Percentiles rank a stretch among this genome's conserved stretches.
Conservation (phyloP, 1,140 invertebrate genomes). For the Lasaia peninsularis region DNA sequence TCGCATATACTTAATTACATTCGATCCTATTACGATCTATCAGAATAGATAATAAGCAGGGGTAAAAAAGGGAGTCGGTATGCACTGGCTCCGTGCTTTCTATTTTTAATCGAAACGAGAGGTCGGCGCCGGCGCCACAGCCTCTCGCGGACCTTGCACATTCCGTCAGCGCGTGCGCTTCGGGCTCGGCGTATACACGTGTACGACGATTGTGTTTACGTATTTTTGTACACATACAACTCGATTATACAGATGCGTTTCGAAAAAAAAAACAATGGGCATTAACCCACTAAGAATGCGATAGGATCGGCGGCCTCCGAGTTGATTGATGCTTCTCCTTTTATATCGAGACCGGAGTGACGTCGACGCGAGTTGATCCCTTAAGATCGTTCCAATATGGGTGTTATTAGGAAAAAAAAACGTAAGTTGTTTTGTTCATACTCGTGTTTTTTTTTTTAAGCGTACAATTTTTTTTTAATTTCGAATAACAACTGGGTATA, state of each 20-base stretch:
- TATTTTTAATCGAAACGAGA: constrained; percentile 72
- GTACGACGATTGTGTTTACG: constrained; percentile 15
- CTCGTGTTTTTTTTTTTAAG: not conserved
- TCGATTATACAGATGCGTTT: constrained; percentile 20
- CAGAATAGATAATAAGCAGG: constrained; percentile 50
- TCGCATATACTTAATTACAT: constrained; percentile 44
- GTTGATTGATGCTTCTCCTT: constrained; percentile 48
- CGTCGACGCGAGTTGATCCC: constrained; percentile 13
- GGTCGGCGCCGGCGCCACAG: constrained; percentile 64
- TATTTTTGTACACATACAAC: constrained; percentile 7
- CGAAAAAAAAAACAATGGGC: constrained; percentile 34
- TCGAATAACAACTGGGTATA: no score
- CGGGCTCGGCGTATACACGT: constrained; percentile 59
- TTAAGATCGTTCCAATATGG: constrained; percentile 44
- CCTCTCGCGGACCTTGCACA: constrained; percentile 50
- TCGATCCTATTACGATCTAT: constrained; percentile 42
- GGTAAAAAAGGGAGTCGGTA: constrained; percentile 63
- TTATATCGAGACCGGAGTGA: constrained; percentile 28
- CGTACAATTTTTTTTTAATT: not conserved
- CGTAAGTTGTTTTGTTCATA: constrained; percentile 47
- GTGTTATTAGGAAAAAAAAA: constrained; percentile 68
- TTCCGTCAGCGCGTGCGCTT: constrained; percentile 62
- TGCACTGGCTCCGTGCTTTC: constrained; percentile 66
- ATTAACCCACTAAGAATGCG: constrained; percentile 57
- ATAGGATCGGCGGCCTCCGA: constrained; percentile 40